Conservation (phyloP, 2,888 invertebrate species). For the Oscheius onirici region DNA sequence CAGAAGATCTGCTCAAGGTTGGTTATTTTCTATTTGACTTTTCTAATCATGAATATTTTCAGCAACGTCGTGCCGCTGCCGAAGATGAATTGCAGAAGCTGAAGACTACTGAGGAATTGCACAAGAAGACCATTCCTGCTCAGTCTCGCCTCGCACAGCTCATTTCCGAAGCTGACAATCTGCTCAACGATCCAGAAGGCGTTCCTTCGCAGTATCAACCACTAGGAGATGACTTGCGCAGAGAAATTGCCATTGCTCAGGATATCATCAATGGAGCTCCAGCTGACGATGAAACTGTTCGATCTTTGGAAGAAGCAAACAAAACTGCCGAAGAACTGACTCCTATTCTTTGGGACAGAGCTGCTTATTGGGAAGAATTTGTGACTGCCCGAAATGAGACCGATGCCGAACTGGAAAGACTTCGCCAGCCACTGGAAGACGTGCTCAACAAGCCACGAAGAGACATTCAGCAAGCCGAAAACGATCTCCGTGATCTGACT, state of each 20-base stretch:
- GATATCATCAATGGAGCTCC: conserved; percentile 29
- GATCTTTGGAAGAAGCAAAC: conserved; percentile 36
- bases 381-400: conserved; percentile 50
- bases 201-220: conserved; percentile 43
- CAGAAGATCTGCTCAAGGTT: conserved; percentile 42
- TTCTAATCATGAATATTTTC: conserved; percentile 35
- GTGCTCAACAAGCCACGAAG: conserved; percentile 36
- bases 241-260: conserved; percentile 34
- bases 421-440: conserved; percentile 40
- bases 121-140: conserved; percentile 34
- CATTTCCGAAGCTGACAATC: conserved; percentile 42
- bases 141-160: conserved; percentile 40
- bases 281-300: conserved; percentile 34
- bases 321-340: conserved; percentile 37
- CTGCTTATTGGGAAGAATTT: conserved; percentile 50
- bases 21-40: neutral
- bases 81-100: conserved; percentile 40
- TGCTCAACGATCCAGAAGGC: conserved; percentile 45
- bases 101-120: conserved; percentile 40
- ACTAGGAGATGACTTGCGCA: conserved; percentile 37
- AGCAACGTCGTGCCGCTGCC: conserved; percentile 40
- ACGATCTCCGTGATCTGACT: conserved; percentile 36
- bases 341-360: conserved; percentile 47
- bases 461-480: conserved; percentile 34
- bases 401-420: conserved; percentile 46